Evolutionary conservation across 2,113 vertebrate species (phyloP), one percentile per base, ranked within the genome.

Genomic region (Oryzias javanicus): DNA sequence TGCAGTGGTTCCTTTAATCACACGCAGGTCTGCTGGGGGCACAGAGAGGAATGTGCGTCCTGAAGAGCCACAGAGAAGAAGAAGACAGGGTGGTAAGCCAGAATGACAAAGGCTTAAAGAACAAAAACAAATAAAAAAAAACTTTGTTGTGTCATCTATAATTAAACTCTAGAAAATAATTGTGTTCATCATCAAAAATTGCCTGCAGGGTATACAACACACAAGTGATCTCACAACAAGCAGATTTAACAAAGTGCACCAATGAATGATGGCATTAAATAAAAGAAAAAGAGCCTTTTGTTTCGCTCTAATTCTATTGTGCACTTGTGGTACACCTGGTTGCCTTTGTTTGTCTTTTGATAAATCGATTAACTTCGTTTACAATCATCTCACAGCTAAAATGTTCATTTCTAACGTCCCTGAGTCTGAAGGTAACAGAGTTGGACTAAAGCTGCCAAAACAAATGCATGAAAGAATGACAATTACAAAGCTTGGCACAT

Each of bases 1-100:
- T 4, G 95, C 96, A 0, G 92, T 96, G 52, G 96, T 98, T 52
- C 97, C 97, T 86, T 98, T 98, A 81, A 98, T 98, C 69, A 97
- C 96, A 3, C 94, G 94, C 51, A 82, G 92, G 69, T 98, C 93
- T 65, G 92, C 81, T 0, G 97, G 97, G 67, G 93, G 92, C 41
- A 79, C 82, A 14, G 94, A 87, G 53, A 98, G 95, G 73, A 73
- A 81, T 0, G 96, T 98, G 4, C 94, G 93, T 78, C 92, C 97
- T 98, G 91, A n/a, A 88, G 84, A 77, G 72, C 76, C 67, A 88
- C 47, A 56, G 6, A 55, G 18, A 35, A 42, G 13, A 46, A 22
- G 22, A 29, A n/a, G n/a, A n/a, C 5, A 10, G 24, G 17, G 10
- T 19, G 13, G 5, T 22, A 16, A 17, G 22, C 4, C 17, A n/a